Conservation (phyloP, 1,140 invertebrate species). For the Apis cerana region DNA sequence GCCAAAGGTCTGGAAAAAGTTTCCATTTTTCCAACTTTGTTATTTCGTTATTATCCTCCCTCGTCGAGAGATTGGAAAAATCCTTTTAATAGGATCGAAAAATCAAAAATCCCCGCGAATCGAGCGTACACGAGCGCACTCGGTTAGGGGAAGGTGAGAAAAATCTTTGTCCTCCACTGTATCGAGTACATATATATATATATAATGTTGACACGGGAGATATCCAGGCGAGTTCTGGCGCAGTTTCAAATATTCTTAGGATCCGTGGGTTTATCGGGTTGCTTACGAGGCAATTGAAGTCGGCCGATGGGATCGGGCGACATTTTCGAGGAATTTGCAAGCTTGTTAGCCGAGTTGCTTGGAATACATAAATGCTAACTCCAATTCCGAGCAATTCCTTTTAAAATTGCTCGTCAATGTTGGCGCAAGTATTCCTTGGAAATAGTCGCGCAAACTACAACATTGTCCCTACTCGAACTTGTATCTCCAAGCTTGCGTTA, state of each 20-base stretch:
- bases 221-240: conserved; percentile 7
- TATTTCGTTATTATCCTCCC: neutral
- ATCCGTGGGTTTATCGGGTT: conserved; percentile 6
- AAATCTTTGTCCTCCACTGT: too few relatives aligned
- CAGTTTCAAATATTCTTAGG: conserved; percentile 36
- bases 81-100: too few relatives aligned
- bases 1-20: neutral
- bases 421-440: neutral
- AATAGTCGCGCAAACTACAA: neutral
- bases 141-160: too few relatives aligned
- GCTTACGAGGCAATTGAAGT: conserved; percentile 40
- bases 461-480: neutral
- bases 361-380: conserved; percentile 1
- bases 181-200: too few relatives aligned
- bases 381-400: conserved; percentile 20
- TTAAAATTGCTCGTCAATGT: conserved; percentile 13
- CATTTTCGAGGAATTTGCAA: conserved; percentile 44
- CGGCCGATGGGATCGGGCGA: conserved; percentile 13
- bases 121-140: too few relatives aligned
- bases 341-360: conserved; percentile 33
- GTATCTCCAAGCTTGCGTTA: neutral
- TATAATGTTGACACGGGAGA: too few relatives aligned
- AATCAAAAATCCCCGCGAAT: too few relatives aligned
- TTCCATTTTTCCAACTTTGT: neutral
- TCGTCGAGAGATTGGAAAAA: too few relatives aligned